Conservation (phyloP, 2,113 vertebrate genomes). For the Myiopsitta monachus region DNA sequence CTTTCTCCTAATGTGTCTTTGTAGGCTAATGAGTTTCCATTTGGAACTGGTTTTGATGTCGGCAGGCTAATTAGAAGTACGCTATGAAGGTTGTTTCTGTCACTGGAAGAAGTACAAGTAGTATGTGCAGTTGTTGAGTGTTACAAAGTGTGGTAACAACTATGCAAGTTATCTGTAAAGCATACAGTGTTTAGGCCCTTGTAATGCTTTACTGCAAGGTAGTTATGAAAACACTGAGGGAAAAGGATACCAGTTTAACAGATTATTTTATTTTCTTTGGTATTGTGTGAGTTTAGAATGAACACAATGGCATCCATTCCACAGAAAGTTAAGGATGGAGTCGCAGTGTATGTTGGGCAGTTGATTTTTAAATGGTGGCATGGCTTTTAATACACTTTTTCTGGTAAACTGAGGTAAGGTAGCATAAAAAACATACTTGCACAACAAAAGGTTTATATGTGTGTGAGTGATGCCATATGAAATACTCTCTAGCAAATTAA, state of each 20-base stretch:
- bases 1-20: background rate
- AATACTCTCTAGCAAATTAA: background rate
- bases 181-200: background rate
- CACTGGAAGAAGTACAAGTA: background rate
- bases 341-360: background rate
- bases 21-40: background rate
- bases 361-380: background rate
- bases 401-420: background rate
- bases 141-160: background rate
- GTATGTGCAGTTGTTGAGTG: background rate
- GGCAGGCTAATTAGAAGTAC: background rate
- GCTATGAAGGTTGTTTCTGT: background rate
- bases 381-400: background rate
- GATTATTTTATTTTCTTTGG: background rate
- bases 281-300: background rate
- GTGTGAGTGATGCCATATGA: background rate
- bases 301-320: background rate
- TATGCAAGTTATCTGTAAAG: background rate
- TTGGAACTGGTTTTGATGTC: background rate
- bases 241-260: background rate
- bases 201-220: background rate
- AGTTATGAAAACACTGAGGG: background rate
- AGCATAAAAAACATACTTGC: background rate
- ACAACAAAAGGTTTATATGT: background rate
- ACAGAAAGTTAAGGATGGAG: background rate